Evolutionary conservation across 1,140 invertebrate genomes (phyloP), one percentile per base, ranked within the genome.

Genomic region (Eubasilissa regina): DNA sequence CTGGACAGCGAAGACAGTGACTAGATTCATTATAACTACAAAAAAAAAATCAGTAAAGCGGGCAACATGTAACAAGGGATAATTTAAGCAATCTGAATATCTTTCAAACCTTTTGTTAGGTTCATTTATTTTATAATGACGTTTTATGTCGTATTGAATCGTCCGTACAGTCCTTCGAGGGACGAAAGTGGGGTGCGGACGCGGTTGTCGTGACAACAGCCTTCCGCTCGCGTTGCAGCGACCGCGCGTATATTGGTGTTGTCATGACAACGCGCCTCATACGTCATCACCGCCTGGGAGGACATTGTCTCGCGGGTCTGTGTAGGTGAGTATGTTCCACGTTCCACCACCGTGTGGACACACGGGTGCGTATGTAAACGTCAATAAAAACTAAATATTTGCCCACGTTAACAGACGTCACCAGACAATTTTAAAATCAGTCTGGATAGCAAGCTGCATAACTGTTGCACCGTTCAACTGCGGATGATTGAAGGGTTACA

Each of bases 211-310:
- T 78, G 76, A 64, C 76, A 51, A 78, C 76, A 64, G 44, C 45
- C 74, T 75, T 60, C 45, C 68, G 62, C 62, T n/a, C 45, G 44
- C 58, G 74, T 48, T 68, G 62, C 64, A 75, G 58, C 74, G 15
- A 60, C 47, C 13, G 75, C 62, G 58, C 19, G 51, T 43, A 56
- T 62, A 77, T 66, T 51, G 64, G 17, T 66, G 62, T 68, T 51
- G 76, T 43, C 76, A 78, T 70, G 66, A 35, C 43, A 17, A 78
- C 76, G 48, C 64, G 66, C 66, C 35, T 58, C 76, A 47, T 48
- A 72, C 76, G 75, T 77, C 75, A 77, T 75, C 75, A 13, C 19
- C 58, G 75, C 58, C 75, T 77, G 75, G 75, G 75, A 77, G 47
- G 19, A 47, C 55, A 48, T 12, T 73, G 70, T 73, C 70, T 53